Percentiles rank a stretch among this genome's conserved stretches.
phyloP scores from a whole-genome alignment of 2,888 invertebrate species.

The Metellina segmentata region DNA sequence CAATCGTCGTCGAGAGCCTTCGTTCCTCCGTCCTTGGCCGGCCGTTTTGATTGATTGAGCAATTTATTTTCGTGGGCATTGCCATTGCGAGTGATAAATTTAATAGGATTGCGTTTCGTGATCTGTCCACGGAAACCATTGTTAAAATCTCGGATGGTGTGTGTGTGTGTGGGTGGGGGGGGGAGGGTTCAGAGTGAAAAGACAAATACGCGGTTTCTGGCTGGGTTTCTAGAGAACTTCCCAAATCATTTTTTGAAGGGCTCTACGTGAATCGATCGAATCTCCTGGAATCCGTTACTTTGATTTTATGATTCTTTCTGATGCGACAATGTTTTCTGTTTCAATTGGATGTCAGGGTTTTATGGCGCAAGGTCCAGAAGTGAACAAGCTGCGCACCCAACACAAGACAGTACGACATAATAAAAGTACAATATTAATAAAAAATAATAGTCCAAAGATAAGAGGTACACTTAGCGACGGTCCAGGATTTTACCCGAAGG shows the following conservation, averaged over 20 bases:
- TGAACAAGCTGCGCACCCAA: no score
- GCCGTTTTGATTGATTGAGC: conserved; percentile 71
- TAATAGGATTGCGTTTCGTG: conserved; percentile 72
- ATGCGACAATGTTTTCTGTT: no score
- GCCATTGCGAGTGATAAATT: conserved; percentile 72
- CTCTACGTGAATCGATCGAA: neutral
- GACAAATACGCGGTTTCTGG: neutral
- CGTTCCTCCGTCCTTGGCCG: conserved; percentile 47
- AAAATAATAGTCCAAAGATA: no score
- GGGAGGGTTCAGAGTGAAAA: no score
- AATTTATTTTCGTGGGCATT: conserved; percentile 75
- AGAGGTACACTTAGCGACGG: no score
- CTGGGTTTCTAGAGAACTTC: neutral
- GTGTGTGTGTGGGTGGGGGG: neutral
- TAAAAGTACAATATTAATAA: no score
- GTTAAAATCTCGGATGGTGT: neutral
- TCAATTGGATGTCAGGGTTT: no score
- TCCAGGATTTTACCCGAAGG: no score
- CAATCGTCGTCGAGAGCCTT: conserved; percentile 44
- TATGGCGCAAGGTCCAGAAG: no score
- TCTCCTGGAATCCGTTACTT: no score
- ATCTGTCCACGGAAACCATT: neutral
- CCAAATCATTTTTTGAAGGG: neutral
- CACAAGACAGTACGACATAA: no score
- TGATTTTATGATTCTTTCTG: no score